phyloP scores from a whole-genome alignment of 2,888 invertebrate genomes.

The Hydriomena furcata region DNA sequence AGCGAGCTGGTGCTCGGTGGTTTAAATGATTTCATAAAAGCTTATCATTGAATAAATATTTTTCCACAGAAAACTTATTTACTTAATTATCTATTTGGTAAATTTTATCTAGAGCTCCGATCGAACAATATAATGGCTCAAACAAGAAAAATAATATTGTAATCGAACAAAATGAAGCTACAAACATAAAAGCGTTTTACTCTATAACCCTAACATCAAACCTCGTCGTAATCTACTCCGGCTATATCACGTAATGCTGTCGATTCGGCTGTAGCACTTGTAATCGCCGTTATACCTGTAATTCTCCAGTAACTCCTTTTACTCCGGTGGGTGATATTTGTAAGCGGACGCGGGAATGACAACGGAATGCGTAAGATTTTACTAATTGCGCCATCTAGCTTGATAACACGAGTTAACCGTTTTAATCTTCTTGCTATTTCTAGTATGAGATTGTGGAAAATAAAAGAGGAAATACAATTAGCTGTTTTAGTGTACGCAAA shows the following conservation, averaged over 20 bases:
- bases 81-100: too few species aligned
- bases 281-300: constrained; percentile 46
- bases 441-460: not conserved
- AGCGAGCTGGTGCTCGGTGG: too few species aligned
- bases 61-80: too few species aligned
- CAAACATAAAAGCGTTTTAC: constrained; percentile 17
- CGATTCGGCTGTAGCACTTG: constrained; percentile 34
- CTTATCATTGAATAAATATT: too few species aligned
- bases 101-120: too few species aligned
- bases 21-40: too few species aligned
- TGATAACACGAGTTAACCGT: constrained; percentile 31
- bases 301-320: constrained; percentile 45
- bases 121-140: too few species aligned
- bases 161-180: constrained; percentile 1
- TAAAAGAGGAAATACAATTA: not conserved
- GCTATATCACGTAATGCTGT: constrained; percentile 34
- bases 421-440: constrained; percentile 22
- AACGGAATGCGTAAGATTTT: constrained; percentile 39
- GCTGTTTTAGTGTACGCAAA: too few species aligned
- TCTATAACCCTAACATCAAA: constrained; percentile 40
- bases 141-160: too few species aligned
- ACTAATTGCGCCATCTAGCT: constrained; percentile 38
- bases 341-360: constrained; percentile 47
- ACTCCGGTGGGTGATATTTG: constrained; percentile 56
- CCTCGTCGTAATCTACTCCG: constrained; percentile 40